phyloP scores from a whole-genome alignment of 2,113 vertebrate species.

The Oncorhynchus tshawytscha region DNA sequence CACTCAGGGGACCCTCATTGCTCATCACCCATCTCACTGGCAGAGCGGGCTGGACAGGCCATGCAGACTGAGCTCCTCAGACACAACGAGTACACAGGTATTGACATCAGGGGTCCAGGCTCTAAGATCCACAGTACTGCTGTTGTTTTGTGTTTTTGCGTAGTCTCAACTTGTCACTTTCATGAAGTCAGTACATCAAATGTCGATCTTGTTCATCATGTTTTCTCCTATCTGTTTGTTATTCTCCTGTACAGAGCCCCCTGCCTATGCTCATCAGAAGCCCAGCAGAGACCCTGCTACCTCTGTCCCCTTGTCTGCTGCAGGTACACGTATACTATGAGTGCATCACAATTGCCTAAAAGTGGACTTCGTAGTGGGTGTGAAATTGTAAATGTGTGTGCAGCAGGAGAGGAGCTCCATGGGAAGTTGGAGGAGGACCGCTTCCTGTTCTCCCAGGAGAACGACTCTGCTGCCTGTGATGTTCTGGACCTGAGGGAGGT shows the following conservation, averaged over 20 bases:
- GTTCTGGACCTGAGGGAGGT: constrained; percentile 75
- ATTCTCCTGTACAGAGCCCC: constrained; percentile 39
- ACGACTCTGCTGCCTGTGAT: constrained; percentile 71
- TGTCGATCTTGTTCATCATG: no score
- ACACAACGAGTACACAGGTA: constrained; percentile 73
- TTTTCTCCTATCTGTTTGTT: not conserved
- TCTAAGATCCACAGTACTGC: no score
- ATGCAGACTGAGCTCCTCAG: constrained; percentile 71
- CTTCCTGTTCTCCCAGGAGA: constrained; percentile 75
- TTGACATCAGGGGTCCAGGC: no score
- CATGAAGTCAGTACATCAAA: no score
- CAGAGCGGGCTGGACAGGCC: constrained; percentile 66
- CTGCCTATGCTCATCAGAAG: constrained; percentile 26
- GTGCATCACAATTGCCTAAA: not conserved
- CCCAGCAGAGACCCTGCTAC: constrained; percentile 12
- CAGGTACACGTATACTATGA: constrained; percentile 46
- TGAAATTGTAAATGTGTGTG: constrained; percentile 19
- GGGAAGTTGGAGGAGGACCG: constrained; percentile 77
- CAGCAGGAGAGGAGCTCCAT: constrained; percentile 66
- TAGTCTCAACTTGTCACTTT: no score
- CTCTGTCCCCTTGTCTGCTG: not conserved
- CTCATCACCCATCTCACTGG: constrained; percentile 64
- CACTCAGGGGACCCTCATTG: constrained; percentile 41
- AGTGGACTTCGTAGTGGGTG: not conserved
- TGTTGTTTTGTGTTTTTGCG: no score